These are phyloP conservation scores for Kradibia gibbosae DNA, from an alignment of 1,140 invertebrate species.

Conservation along the genomic window DNA sequence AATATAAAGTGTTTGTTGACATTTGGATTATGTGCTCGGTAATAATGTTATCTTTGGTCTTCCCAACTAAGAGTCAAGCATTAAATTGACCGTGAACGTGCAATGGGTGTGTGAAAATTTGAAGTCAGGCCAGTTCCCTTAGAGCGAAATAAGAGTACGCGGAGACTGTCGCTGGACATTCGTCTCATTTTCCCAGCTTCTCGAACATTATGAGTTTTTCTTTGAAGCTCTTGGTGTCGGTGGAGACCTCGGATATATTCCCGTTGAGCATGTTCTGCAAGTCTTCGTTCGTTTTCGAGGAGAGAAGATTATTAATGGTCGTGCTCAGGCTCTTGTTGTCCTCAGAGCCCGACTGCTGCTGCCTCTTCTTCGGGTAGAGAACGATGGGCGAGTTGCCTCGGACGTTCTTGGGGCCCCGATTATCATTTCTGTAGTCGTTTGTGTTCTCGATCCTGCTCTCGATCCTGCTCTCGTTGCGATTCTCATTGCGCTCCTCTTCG, in stretches of 20 bases:
- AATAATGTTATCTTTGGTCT: neutral
- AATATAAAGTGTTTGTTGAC: neutral
- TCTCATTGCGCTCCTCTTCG: conserved; percentile 56
- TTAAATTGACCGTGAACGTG: neutral
- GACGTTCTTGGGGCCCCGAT: neutral
- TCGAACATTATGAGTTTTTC: conserved; percentile 72
- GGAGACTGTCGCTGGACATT: neutral
- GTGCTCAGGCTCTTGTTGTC: conserved; percentile 64
- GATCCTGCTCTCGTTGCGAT: neutral
- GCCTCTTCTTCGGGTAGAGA: conserved; percentile 65
- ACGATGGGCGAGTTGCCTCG: neutral
- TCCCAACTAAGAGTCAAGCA: neutral
- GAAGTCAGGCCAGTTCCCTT: neutral
- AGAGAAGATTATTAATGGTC: conserved; percentile 66
- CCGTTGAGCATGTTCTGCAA: conserved; percentile 71
- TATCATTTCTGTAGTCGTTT: conserved; percentile 10
- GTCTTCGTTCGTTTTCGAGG: conserved; percentile 68
- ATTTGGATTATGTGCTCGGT: neutral
- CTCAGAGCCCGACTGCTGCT: conserved; percentile 61
- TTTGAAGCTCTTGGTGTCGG: conserved; percentile 70
- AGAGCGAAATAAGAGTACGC: neutral
- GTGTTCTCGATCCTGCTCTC: too few species aligned
- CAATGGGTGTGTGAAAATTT: neutral
- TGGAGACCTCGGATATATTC: conserved; percentile 71
- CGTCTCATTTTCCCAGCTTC: conserved; percentile 62